Evolutionary conservation across 1,140 invertebrate genomes (phyloP), one percentile per base, ranked within the genome.

Genomic region (Goniozus legneri): DNA sequence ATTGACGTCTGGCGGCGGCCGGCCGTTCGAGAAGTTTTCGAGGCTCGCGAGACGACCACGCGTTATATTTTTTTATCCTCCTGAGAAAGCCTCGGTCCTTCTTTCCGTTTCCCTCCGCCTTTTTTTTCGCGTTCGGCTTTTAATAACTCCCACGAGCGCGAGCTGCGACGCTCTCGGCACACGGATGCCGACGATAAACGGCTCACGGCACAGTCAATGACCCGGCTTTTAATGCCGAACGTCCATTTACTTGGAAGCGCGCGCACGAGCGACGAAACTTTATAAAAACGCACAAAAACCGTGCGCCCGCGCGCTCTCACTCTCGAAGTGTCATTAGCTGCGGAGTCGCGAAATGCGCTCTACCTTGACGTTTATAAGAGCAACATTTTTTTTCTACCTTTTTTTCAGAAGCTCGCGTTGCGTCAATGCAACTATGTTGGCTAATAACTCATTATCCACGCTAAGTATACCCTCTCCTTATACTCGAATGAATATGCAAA

Each of bases 141-240:
- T 62, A 60, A 62, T 64, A 64, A 62, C 60, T 58, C 55, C 62
- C 62, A 60, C 58, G 56, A 42, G 49, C 55, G 50, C 54, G 41
- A 58, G 34, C 50, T 46, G 14, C 40, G n/a, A 44, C 47, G 50
- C 52, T 40, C 42, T 24, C 15, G 44, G 45, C 52, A 45, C 46
- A 47, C 50, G 57, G 43, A 60, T 47, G 51, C 43, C 51, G 52
- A n/a, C 48, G 61, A 41, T 58, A 56, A 55, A 56, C 44, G 56
- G 47, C 52, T 49, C 40, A 16, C 31, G 22, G 48, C 54, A 52
- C 53, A 64, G 62, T 64, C 62, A 64, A 63, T 63, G 62, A 64
- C 62, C 62, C 62, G 58, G 57, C 44, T 50, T 57, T 52, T 57
- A 27, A 58, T 51, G 32, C 34, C 47, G 41, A 58, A 58, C 56